Evolutionary conservation across 2,888 invertebrate species (phyloP).

Genomic region (Troglohyphantes excavatus): DNA sequence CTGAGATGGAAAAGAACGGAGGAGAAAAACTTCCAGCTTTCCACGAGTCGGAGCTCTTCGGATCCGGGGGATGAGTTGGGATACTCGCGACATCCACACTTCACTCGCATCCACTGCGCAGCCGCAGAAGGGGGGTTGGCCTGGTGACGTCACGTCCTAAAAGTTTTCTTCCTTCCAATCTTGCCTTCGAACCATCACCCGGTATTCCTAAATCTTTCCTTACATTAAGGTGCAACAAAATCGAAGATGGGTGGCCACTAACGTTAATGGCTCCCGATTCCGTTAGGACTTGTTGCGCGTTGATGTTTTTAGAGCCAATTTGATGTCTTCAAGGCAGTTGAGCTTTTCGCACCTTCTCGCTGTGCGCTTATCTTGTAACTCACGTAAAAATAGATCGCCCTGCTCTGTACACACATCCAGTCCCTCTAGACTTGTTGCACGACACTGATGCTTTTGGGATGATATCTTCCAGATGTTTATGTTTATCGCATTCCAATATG

Average conservation of each 20-base stretch:
- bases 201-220: neutral
- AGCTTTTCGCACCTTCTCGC: neutral
- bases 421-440: neutral
- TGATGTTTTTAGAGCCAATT: neutral
- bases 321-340: neutral
- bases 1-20: slow-evolving; percentile 71
- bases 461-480: too few relatives aligned
- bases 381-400: neutral
- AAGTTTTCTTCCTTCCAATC: slow-evolving; percentile 33
- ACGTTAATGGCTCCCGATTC: neutral
- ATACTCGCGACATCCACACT: slow-evolving; percentile 42
- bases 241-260: neutral
- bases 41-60: slow-evolving; percentile 48
- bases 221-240: neutral
- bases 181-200: neutral
- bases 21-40: slow-evolving; percentile 57
- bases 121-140: slow-evolving; percentile 37
- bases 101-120: slow-evolving; percentile 75
- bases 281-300: neutral
- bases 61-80: slow-evolving; percentile 42
- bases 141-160: slow-evolving; percentile 36
- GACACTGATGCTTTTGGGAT: neutral
- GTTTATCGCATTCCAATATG: too few relatives aligned
- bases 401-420: neutral
- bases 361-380: neutral